A percentile compares a stretch with the other conserved stretches of the same genome.
Evolutionary conservation across 2,113 vertebrate genomes (phyloP).

Genomic region (Tenrec ecaudatus): DNA sequence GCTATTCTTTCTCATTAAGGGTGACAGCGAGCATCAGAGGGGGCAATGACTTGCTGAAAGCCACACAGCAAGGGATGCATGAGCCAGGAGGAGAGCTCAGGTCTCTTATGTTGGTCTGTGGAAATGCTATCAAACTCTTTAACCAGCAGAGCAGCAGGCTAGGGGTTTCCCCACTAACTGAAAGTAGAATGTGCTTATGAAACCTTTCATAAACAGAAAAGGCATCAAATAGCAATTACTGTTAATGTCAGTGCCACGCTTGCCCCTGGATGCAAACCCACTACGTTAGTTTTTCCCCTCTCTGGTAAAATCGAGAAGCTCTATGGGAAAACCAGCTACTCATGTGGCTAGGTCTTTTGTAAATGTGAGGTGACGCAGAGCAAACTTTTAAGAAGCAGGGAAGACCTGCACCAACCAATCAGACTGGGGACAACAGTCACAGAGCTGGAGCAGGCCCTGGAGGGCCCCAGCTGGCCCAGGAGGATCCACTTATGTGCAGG

Average conservation of each 20-base stretch:
- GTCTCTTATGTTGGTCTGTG: background rate
- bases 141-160: background rate
- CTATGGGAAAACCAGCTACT: background rate
- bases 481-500: background rate
- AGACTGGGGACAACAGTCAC: background rate
- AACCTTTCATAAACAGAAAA: background rate
- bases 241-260: background rate
- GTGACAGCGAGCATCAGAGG: slow-evolving; percentile 21
- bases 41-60: slow-evolving; percentile 9
- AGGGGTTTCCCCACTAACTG: background rate
- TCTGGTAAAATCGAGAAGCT: background rate
- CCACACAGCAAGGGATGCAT: slow-evolving; percentile 1
- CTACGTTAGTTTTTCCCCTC: background rate
- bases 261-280: background rate
- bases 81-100: background rate
- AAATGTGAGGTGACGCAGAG: background rate
- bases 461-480: background rate
- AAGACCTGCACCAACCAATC: background rate
- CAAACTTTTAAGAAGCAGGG: background rate
- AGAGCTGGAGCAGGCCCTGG: background rate
- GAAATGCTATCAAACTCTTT: background rate
- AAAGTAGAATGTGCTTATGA: background rate
- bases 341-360: background rate
- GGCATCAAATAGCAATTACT: background rate
- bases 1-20: slow-evolving; percentile 12